Evolutionary conservation across 2,113 vertebrate genomes (phyloP), one percentile per base, ranked within the genome.

Genomic region (Natator depressus): DNA sequence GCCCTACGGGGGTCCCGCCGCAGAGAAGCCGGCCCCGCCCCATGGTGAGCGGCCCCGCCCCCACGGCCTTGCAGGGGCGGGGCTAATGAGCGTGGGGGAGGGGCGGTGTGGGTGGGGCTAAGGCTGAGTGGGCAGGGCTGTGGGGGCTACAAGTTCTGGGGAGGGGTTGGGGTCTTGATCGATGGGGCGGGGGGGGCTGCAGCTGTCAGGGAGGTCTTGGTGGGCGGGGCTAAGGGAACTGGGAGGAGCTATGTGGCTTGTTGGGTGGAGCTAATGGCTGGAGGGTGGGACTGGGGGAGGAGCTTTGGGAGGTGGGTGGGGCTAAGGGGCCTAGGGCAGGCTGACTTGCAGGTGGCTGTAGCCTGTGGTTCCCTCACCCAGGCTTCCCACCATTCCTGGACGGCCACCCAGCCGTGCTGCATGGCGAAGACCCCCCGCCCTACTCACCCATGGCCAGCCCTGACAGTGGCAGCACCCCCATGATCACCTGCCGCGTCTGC

Each of bases 401-500:
- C 4, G 98, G 95, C 59, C 99, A 99, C 95, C 98, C 99, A 17
- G 99, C 99, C 0, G 98, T 99, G 90, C 97, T 99, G 85, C 98
- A 99, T 2, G 98, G 99, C 19, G 99, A 99, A 93, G 99, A 99
- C 94, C 99, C 99, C n/a, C 99, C 99, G 0, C 99, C 99, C 7
- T 99, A 99, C 90, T 99, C 99, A 29, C 99, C 99, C 2, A 97
- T 99, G 95, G 99, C 99, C 31, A 99, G 99, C 75, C 99, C 99
- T 0, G 99, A 99, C 95, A 99, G 99, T 10, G 99, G 99, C 95
- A 99, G 98, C 42, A 98, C 98, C 29, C 99, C 99, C 11, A 98
- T 99, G 89, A 99, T 99, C 98, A 99, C 97, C 97, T 99, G 99
- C 97, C 98, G 99, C 69, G 99, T 99, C 85, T 99, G 99, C 97